Evolutionary conservation across 2,113 vertebrate genomes (phyloP), one percentile per base, ranked within the genome.

Genomic region (Perognathus longimembris): DNA sequence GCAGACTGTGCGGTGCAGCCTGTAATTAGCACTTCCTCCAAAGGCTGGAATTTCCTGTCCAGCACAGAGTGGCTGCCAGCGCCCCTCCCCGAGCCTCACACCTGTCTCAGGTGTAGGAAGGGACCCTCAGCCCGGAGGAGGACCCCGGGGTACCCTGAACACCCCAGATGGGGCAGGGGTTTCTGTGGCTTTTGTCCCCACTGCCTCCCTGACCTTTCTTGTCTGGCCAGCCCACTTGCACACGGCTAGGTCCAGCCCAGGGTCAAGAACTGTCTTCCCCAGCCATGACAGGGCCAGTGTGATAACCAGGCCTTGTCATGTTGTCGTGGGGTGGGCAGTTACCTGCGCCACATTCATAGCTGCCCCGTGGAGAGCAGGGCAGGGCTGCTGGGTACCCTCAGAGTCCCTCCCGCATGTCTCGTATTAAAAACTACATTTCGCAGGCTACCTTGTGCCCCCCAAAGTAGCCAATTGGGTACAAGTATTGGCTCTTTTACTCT

Each of bases 1-100:
- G 74, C 90, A 96, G 90, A 96, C 57, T 34, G 78, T 74, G 40
- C 57, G 11, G 18, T 3, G 14, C 82, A 66, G 28, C 71, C 77
- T 95, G 26, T 71, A 91, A 89, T 92, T 84, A 92, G 88, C 92
- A 67, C 91, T 86, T 96, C 32, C 36, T 87, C 80, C 87, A 77
- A 80, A 70, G 32, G 61, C 59, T 32, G 74, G 18, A 73, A 40
- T 89, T 80, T 42, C 69, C 79, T 80, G 24, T 73, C 67, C 42
- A 4, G 63, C 22, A 26, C 17, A 7, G 80, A 90, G 50, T 7
- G 50, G n/a, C 12, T 63, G 15, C 54, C 2, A 75, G 75, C 66
- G 83, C 75, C 54, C 32, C 88, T 77, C 54, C 32, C 88, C 94
- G 42, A 20, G 24, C 28, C 36, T 61, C 83, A 42, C 50, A 54